Percentiles rank a stretch among this genome's conserved stretches.
These are phyloP conservation scores for Fissipunctia ypsillon DNA, from an alignment of 2,888 invertebrate species.

Conservation along the genomic window DNA sequence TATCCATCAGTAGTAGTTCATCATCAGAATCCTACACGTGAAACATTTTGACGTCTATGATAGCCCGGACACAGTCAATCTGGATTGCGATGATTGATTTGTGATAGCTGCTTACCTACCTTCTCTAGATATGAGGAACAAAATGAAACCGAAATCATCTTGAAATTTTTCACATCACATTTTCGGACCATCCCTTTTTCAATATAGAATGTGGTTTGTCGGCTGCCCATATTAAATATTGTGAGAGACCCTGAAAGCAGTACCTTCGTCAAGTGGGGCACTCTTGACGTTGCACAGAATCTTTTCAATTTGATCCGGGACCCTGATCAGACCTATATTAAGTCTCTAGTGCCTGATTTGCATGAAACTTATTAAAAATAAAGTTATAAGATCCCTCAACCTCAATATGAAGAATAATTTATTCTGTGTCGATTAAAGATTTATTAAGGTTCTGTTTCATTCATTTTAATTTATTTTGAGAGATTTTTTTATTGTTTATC, in stretches of 20 bases:
- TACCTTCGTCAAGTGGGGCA: slow-evolving; percentile 86
- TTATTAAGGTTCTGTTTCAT: slow-evolving; percentile 23
- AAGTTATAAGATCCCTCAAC: slow-evolving; percentile 71
- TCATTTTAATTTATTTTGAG: not conserved
- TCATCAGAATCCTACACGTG: not conserved
- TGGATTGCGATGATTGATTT: not conserved
- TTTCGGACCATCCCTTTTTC: slow-evolving; percentile 63
- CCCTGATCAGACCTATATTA: slow-evolving; percentile 84
- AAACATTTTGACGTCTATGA: not conserved
- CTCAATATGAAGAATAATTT: slow-evolving; percentile 76
- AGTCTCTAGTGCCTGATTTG: slow-evolving; percentile 84
- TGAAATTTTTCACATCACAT: slow-evolving; percentile 22
- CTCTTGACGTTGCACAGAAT: slow-evolving; percentile 83
- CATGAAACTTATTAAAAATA: slow-evolving; percentile 89
- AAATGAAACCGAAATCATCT: slow-evolving; percentile 21
- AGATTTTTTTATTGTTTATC: not conserved
- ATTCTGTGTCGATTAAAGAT: slow-evolving; percentile 62
- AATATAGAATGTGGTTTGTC: slow-evolving; percentile 82
- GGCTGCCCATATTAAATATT: slow-evolving; percentile 81
- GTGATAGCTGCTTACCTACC: too few species aligned
- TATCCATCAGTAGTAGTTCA: not conserved
- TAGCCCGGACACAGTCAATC: too few species aligned
- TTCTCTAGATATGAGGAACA: not conserved
- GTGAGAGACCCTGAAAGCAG: slow-evolving; percentile 80
- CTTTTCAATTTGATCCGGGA: slow-evolving; percentile 86